These are phyloP conservation scores for Brachionus paranguensis DNA, from an alignment of 1,140 invertebrate species.

Conservation along the genomic window DNA sequence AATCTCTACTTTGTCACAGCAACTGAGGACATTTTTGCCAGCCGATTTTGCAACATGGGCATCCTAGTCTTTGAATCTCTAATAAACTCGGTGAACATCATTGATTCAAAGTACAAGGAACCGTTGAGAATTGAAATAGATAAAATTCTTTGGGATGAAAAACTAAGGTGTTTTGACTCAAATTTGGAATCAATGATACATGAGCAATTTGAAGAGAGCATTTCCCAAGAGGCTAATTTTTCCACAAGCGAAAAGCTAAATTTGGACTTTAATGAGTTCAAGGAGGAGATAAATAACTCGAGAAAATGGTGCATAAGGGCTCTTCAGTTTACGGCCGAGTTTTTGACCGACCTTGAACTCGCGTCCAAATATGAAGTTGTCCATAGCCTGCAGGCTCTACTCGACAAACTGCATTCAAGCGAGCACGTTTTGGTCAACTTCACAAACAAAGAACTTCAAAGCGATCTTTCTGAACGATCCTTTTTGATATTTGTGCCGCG, in stretches of 20 bases:
- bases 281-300: not conserved
- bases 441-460: not conserved
- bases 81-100: not conserved
- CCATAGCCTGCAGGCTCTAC: not conserved
- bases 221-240: too few species aligned
- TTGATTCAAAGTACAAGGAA: slow-evolving; percentile 2
- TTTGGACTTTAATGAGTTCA: slow-evolving; percentile 14
- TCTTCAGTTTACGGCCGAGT: not conserved
- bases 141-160: not conserved
- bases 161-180: not conserved
- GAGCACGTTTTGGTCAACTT: slow-evolving; percentile 1
- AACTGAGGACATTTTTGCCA: slow-evolving; percentile 30
- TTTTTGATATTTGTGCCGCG: slow-evolving; percentile 30
- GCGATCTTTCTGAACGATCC: not conserved
- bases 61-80: not conserved
- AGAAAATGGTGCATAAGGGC: not conserved
- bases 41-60: slow-evolving; percentile 10
- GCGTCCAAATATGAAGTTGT: slow-evolving; percentile 14
- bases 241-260: not conserved
- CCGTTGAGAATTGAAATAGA: not conserved
- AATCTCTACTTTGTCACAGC: slow-evolving; percentile 34
- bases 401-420: not conserved
- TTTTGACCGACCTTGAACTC: slow-evolving; percentile 17
- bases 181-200: too few species aligned
- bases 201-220: too few species aligned